Evolutionary conservation across 2,113 vertebrate genomes (phyloP), one percentile per base, ranked within the genome.

Genomic region (Galeopterus variegatus): DNA sequence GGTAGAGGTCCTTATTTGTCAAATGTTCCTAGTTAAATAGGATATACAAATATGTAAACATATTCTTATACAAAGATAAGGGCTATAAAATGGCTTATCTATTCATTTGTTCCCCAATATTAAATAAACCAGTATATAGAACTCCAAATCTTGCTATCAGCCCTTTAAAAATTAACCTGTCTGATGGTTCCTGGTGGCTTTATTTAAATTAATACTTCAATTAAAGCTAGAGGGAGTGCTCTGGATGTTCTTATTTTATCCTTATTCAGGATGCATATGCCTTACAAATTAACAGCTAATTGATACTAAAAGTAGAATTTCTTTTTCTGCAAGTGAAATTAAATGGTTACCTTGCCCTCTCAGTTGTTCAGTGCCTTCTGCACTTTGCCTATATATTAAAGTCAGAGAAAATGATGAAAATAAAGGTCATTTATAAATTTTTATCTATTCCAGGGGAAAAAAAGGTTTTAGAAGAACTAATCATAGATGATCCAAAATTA

Each of bases 371-470:
- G 1, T n/a, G 2, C 24, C 60, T 97, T 95, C 92, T 85, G 48
- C 36, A 89, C 7, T 65, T 92, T 88, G 28, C 8, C 52, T 90
- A 50, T 84, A 83, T 69, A 86, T 72, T 77, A 75, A 14, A 93
- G 17, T 94, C 60, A 84, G 50, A 92, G 26, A 92, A 84, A 52
- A 23, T 93, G 64, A 93, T 83, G 62, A 88, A 93, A 62, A 86
- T 79, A 79, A 92, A 96, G 26, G 8, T 88, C 52, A 84, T 76
- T 97, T 84, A 88, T 81, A 94, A 79, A 83, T 79, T 96, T 26
- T 26, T 45, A 62, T 73, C 15, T 82, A 33, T 54, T 92, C 4
- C 28, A 48, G 9, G 56, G 48, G 80, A 45, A 45, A 11, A 54
- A 13, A 62, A 64, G 0, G 6, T 54, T 93, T 87, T 72, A 88